Evolutionary conservation across 2,888 invertebrate genomes (phyloP).

Genomic region (Drosophila sordidapex): DNA sequence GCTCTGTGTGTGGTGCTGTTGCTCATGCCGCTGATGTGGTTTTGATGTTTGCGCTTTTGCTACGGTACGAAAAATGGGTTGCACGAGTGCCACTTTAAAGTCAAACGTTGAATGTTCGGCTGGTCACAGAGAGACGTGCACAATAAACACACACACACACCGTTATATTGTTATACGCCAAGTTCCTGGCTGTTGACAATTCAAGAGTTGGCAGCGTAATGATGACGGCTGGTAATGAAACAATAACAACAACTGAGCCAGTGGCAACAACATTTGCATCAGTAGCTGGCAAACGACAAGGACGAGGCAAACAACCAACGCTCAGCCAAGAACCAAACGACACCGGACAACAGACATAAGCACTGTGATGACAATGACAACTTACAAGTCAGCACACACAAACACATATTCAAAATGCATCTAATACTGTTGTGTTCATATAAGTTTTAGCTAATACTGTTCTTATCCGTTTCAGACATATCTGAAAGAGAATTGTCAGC

Average conservation of each 20-base stretch:
- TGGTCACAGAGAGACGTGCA: slow-evolving; percentile 23
- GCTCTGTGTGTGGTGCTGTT: slow-evolving; percentile 10
- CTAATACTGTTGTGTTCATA: slow-evolving; percentile 71
- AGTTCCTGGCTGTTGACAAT: slow-evolving; percentile 62
- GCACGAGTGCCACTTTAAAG: slow-evolving; percentile 50
- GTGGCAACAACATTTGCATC: slow-evolving; percentile 13
- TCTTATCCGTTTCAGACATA: slow-evolving; percentile 22
- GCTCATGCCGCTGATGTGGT: slow-evolving; percentile 67
- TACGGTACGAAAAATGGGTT: slow-evolving; percentile 36
- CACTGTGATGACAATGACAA: slow-evolving; percentile 59
- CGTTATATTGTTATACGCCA: slow-evolving; percentile 20
- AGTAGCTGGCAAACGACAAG: slow-evolving; percentile 63
- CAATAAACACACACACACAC: slow-evolving; percentile 18
- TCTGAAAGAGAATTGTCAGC: slow-evolving; percentile 74
- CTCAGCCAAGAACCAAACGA: slow-evolving; percentile 47
- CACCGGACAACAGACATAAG: slow-evolving; percentile 50
- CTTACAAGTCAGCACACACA: slow-evolving; percentile 59
- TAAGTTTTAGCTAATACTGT: slow-evolving; percentile 57
- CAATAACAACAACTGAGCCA: slow-evolving; percentile 47
- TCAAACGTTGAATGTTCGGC: slow-evolving; percentile 39
- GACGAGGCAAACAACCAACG: slow-evolving; percentile 67
- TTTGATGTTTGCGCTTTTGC: slow-evolving; percentile 71
- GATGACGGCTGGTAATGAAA: slow-evolving; percentile 64
- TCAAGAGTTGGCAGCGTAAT: slow-evolving; percentile 68
- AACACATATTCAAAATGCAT: slow-evolving; percentile 42